Conservation (phyloP, 1,140 invertebrate species). For the Caerostris darwini region DNA sequence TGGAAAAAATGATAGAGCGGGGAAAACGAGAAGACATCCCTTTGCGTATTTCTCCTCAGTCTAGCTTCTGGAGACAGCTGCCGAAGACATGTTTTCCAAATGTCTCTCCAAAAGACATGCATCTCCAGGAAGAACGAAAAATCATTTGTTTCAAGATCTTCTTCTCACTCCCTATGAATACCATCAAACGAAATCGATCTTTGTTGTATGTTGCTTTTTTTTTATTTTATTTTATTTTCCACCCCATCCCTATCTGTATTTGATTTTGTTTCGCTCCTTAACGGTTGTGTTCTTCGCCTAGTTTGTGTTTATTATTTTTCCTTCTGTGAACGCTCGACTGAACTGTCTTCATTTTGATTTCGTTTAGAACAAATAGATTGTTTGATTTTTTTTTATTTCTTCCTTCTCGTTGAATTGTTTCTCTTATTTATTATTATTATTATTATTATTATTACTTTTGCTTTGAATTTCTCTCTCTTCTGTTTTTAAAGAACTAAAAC, state of each 20-base stretch:
- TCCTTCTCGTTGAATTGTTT: not conserved
- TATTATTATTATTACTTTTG: not conserved
- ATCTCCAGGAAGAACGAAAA: conserved; percentile 38
- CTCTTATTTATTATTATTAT: not conserved
- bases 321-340: not conserved
- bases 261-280: conserved; percentile 35
- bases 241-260: not conserved
- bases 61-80: conserved; percentile 48
- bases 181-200: conserved; percentile 60
- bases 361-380: conserved; percentile 52
- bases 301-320: conserved; percentile 50
- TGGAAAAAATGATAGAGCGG: not conserved
- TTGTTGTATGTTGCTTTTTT: not conserved
- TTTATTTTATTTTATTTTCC: not conserved
- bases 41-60: conserved; percentile 25
- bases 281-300: conserved; percentile 43
- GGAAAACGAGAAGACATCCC: not conserved
- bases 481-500: conserved; percentile 14
- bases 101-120: conserved; percentile 9
- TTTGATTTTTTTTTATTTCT: not conserved
- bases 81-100: conserved; percentile 58
- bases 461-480: conserved; percentile 20
- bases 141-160: conserved; percentile 73
- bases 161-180: conserved; percentile 62
- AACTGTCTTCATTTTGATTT: conserved; percentile 59